phyloP scores from a whole-genome alignment of 2,888 invertebrate genomes.

The Drosophila mulleri region DNA sequence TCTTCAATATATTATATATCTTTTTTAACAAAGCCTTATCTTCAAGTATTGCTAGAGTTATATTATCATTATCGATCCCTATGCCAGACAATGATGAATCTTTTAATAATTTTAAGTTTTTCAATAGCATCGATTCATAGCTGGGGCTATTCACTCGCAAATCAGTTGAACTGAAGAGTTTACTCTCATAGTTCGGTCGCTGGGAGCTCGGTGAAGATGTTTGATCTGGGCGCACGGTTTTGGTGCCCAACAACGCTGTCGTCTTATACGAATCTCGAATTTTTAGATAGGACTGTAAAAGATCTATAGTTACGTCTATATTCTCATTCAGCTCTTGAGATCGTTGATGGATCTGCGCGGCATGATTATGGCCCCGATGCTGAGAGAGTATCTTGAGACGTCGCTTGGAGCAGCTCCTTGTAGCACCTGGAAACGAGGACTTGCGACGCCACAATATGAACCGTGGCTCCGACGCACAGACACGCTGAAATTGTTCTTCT shows the following conservation, averaged over 20 bases:
- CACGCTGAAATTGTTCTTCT: slow-evolving; percentile 93
- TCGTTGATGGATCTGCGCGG: slow-evolving; percentile 1
- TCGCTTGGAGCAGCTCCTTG: slow-evolving; percentile 58
- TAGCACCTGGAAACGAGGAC: slow-evolving; percentile 89
- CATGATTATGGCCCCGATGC: slow-evolving; percentile 32
- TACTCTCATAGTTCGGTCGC: slow-evolving; percentile 56
- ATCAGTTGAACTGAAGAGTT: not conserved
- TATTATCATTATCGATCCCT: slow-evolving; percentile 86
- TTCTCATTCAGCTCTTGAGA: slow-evolving; percentile 46
- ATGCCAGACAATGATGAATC: slow-evolving; percentile 51
- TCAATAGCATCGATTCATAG: slow-evolving; percentile 65
- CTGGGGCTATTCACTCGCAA: slow-evolving; percentile 43
- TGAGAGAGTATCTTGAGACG: slow-evolving; percentile 64
- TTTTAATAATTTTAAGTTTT: slow-evolving; percentile 64
- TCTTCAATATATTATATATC: slow-evolving; percentile 82
- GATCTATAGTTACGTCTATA: slow-evolving; percentile 74
- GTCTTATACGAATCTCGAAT: slow-evolving; percentile 78
- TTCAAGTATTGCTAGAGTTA: slow-evolving; percentile 90
- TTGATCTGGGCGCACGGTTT: slow-evolving; percentile 82
- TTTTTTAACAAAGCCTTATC: slow-evolving; percentile 89
- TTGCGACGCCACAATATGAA: slow-evolving; percentile 92
- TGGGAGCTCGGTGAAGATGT: slow-evolving; percentile 81
- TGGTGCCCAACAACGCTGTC: slow-evolving; percentile 75
- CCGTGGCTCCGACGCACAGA: slow-evolving; percentile 91
- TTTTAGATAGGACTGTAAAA: slow-evolving; percentile 76